A percentile compares a stretch with the other conserved stretches of the same genome.
These are phyloP conservation scores for Pyxicephalus adspersus DNA, from an alignment of 2,113 vertebrate species.

Conservation along the genomic window DNA sequence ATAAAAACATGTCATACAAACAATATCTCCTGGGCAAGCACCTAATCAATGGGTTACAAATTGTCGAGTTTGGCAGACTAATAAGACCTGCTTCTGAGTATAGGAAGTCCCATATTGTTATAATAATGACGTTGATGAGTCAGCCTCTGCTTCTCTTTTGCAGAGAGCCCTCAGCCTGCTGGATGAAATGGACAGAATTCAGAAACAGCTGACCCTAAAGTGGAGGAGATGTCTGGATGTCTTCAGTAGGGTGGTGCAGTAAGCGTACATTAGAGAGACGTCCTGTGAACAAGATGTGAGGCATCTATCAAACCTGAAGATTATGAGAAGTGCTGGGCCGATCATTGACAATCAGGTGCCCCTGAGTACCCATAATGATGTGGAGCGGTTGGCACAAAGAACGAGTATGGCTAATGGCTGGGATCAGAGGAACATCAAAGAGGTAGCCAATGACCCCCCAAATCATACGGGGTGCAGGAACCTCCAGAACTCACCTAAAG, in stretches of 20 bases:
- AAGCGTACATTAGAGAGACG: neutral
- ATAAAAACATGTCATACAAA: too few relatives aligned
- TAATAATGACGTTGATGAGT: too few relatives aligned
- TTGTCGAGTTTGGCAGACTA: too few relatives aligned
- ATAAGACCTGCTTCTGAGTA: too few relatives aligned
- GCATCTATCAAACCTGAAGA: neutral
- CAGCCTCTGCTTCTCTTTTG: too few relatives aligned
- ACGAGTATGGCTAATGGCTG: neutral
- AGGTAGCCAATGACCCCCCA: neutral
- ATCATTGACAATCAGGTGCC: neutral
- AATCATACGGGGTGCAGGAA: neutral
- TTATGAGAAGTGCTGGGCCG: conserved; percentile 12
- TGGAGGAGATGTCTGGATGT: neutral
- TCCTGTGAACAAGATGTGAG: conserved; percentile 19
- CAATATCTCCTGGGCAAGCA: too few relatives aligned
- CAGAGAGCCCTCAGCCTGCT: neutral
- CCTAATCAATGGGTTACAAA: too few relatives aligned
- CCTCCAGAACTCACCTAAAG: neutral
- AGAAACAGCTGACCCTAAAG: neutral
- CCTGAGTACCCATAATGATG: neutral
- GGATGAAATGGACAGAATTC: neutral
- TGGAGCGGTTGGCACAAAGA: neutral
- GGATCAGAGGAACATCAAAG: neutral
- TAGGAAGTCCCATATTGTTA: too few relatives aligned
- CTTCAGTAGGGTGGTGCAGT: neutral